Percentiles rank a stretch among this genome's conserved stretches.
phyloP scores from a whole-genome alignment of 2,797 vertebrate species.

The Melanotaenia trifasciata region DNA sequence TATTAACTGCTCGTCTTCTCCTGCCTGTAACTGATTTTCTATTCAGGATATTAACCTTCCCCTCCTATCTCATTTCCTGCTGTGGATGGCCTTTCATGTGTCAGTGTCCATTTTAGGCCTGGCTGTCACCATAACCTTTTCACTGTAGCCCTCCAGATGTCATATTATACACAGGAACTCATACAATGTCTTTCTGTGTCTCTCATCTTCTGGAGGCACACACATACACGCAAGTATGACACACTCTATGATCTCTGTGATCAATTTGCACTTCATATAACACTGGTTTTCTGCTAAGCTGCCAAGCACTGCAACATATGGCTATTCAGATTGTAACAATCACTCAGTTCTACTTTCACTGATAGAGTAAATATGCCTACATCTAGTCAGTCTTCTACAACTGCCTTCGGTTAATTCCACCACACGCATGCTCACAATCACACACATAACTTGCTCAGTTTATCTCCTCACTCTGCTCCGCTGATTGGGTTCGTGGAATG shows the following conservation, averaged over 20 bases:
- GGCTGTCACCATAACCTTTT: slow-evolving; percentile 76
- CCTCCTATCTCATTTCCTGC: slow-evolving; percentile 79
- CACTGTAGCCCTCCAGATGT: slow-evolving; percentile 30
- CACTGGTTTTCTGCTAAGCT: slow-evolving; percentile 29
- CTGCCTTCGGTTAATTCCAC: slow-evolving; percentile 25
- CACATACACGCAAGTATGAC: slow-evolving; percentile 35
- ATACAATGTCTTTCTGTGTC: slow-evolving; percentile 37
- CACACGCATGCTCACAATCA: slow-evolving; percentile 27
- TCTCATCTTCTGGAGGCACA: slow-evolving; percentile 25
- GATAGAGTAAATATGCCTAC: slow-evolving; percentile 47
- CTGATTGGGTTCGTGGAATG: slow-evolving; percentile 47
- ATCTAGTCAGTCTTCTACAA: slow-evolving; percentile 59
- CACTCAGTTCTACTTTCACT: slow-evolving; percentile 57
- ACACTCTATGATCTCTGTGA: slow-evolving; percentile 42
- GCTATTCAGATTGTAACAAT: slow-evolving; percentile 58
- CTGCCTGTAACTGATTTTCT: slow-evolving; percentile 40
- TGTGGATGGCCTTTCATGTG: slow-evolving; percentile 77
- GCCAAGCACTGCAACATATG: slow-evolving; percentile 38
- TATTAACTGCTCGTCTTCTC: slow-evolving; percentile 34
- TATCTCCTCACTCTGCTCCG: slow-evolving; percentile 48
- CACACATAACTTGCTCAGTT: slow-evolving; percentile 27
- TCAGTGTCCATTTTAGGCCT: slow-evolving; percentile 66
- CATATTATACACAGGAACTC: slow-evolving; percentile 30
- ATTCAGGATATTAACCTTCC: slow-evolving; percentile 81
- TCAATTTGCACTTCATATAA: slow-evolving; percentile 35